Conservation (phyloP, 2,888 invertebrate species). For the Yponomeuta cagnagella region DNA sequence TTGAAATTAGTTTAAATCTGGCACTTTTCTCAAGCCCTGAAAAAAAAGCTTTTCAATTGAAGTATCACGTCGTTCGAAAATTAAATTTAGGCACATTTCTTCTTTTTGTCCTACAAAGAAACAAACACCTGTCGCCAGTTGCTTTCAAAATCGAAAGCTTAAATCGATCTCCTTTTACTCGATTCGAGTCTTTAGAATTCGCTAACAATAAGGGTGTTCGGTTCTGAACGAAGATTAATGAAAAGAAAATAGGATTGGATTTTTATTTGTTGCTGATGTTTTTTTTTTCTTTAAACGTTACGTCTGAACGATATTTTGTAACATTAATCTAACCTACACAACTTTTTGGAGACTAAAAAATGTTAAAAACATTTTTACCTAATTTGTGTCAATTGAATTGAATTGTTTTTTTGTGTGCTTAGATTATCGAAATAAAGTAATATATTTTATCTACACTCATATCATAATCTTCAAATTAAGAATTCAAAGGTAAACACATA, state of each 20-base stretch:
- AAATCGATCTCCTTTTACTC: constrained; percentile 1
- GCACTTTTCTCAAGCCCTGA: neutral
- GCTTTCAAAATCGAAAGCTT: neutral
- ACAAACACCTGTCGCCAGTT: neutral
- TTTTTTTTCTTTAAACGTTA: neutral
- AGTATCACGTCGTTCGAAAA: neutral
- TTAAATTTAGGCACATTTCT: neutral
- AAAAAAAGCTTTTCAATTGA: neutral
- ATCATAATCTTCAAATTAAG: no score
- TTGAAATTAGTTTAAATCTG: neutral
- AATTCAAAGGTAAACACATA: no score
- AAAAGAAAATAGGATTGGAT: constrained; percentile 5
- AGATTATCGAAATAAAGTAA: no score
- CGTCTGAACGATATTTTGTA: no score
- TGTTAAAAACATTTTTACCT: no score
- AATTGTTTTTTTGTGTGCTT: no score
- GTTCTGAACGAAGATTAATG: constrained; percentile 12
- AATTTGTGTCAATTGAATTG: no score
- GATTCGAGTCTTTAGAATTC: constrained; percentile 7
- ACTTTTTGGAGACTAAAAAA: no score
- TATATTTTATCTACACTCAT: no score
- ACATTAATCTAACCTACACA: no score
- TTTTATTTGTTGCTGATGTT: neutral
- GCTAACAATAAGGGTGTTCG: constrained; percentile 11
- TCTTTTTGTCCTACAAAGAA: neutral